A percentile compares a stretch with the other conserved stretches of the same genome.
Evolutionary conservation across 2,797 vertebrate species (phyloP).

Genomic region (Podarcis siculus): DNA sequence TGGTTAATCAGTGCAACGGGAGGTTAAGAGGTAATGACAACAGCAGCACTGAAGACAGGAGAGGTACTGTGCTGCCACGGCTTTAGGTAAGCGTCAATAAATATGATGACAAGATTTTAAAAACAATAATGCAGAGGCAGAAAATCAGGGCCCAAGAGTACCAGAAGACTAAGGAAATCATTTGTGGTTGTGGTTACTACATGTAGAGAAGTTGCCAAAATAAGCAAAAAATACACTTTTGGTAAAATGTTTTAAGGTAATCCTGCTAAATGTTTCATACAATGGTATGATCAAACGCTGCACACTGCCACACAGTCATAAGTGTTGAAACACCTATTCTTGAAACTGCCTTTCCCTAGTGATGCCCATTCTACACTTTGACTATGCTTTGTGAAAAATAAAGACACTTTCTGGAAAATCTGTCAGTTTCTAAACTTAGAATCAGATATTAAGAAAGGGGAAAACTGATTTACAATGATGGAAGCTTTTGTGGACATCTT

Average conservation of each 20-base stretch:
- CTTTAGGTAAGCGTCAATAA: background rate
- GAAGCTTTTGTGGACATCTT: background rate
- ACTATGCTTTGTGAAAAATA: background rate
- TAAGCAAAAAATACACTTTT: background rate
- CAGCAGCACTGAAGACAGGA: background rate
- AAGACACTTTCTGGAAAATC: background rate
- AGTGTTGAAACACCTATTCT: background rate
- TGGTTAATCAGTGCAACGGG: background rate
- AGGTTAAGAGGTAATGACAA: slow-evolving; percentile 18
- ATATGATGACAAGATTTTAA: slow-evolving; percentile 4
- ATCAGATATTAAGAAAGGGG: background rate
- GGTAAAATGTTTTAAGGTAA: background rate
- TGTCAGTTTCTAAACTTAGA: background rate
- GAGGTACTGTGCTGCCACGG: background rate
- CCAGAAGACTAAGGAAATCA: background rate
- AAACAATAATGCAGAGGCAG: background rate
- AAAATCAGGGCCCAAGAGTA: background rate
- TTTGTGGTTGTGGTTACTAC: background rate
- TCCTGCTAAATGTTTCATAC: slow-evolving; percentile 20
- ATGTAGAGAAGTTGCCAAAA: background rate
- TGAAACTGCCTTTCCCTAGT: background rate
- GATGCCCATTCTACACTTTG: background rate
- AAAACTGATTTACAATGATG: background rate
- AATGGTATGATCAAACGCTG: background rate
- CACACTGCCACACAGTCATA: background rate